Evolutionary conservation across 2,113 vertebrate genomes (phyloP).

Genomic region (Geococcyx californianus): DNA sequence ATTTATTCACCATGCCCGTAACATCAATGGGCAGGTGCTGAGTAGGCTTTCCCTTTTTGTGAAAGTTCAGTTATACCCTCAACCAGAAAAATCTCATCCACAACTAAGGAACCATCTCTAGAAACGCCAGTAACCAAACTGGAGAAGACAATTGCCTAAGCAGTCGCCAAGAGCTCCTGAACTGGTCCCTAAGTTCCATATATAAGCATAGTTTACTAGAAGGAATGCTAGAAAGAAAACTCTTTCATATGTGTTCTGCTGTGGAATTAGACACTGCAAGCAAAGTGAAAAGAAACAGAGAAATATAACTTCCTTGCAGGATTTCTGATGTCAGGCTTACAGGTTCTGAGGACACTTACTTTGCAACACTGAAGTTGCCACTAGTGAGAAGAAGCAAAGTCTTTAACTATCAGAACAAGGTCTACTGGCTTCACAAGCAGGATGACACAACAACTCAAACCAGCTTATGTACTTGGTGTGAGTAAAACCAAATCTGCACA

Average conservation of each 20-base stretch:
- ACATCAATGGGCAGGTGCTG: neutral
- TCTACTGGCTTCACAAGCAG: neutral
- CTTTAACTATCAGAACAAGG: neutral
- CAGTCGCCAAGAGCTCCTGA: neutral
- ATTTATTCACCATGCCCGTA: neutral
- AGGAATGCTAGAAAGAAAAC: neutral
- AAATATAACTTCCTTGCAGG: neutral
- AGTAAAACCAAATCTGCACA: neutral
- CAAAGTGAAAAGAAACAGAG: neutral
- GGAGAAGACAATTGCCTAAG: neutral
- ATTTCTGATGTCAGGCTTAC: neutral
- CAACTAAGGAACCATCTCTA: neutral
- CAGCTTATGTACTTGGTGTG: neutral
- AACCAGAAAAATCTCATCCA: neutral
- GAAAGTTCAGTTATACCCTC: slow-evolving; percentile 29
- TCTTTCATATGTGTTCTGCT: neutral
- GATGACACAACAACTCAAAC: neutral
- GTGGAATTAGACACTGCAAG: neutral
- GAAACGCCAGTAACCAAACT: neutral
- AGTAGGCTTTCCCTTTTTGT: neutral
- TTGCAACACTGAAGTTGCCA: neutral
- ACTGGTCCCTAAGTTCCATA: neutral
- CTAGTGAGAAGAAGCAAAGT: neutral
- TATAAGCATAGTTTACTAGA: neutral
- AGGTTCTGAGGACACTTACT: neutral